Evolutionary conservation across 1,140 invertebrate genomes (phyloP).

Genomic region (Bombus waltoni): DNA sequence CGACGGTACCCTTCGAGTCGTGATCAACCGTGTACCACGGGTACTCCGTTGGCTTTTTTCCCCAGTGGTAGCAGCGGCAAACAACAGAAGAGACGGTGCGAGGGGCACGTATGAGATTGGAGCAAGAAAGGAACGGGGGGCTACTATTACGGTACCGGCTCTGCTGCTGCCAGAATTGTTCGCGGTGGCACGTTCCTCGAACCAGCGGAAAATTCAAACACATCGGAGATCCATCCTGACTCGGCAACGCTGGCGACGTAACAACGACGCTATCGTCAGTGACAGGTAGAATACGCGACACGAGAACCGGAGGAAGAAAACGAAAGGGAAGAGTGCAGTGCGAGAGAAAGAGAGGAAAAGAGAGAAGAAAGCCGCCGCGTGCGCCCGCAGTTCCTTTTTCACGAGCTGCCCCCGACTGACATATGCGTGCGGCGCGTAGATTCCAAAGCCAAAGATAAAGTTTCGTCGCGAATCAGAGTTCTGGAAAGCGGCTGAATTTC

Average conservation of each 20-base stretch:
- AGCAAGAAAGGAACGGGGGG: neutral
- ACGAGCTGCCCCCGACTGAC: constrained; percentile 9
- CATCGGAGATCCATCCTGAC: neutral
- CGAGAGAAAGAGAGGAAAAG: neutral
- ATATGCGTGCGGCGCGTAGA: constrained; percentile 4
- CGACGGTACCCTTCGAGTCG: neutral
- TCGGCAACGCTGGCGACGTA: constrained; percentile 6
- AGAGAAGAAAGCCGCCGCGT: neutral
- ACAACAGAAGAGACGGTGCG: neutral
- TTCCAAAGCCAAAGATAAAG: constrained; percentile 39
- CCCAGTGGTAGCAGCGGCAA: neutral
- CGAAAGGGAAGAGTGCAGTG: neutral
- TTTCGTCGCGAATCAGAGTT: neutral
- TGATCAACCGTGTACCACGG: neutral
- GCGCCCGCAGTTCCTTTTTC: constrained; percentile 31
- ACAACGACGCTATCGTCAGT: constrained; percentile 3
- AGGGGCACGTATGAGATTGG: constrained; percentile 14
- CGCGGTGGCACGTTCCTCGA: neutral
- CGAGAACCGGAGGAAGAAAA: neutral
- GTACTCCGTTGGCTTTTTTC: neutral
- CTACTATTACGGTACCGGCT: constrained; percentile 1
- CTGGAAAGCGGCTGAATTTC: constrained; percentile 12
- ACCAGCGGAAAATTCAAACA: constrained; percentile 56
- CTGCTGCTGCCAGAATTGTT: neutral
- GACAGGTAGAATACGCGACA: constrained; percentile 51